Evolutionary conservation across 2,888 invertebrate genomes (phyloP).

Genomic region (Drosophila neoperkinsi): DNA sequence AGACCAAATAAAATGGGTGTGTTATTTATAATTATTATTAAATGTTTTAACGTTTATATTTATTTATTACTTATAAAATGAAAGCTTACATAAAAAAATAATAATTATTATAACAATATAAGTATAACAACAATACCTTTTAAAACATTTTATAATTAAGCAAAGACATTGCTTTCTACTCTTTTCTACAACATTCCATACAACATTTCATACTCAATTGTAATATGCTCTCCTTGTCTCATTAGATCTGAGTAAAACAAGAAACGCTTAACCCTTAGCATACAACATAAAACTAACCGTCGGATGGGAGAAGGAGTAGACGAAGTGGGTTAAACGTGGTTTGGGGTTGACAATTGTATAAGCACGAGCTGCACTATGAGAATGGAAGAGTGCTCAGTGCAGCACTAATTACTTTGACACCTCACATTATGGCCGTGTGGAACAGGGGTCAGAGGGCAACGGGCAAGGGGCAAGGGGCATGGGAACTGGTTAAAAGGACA

Average conservation of each 20-base stretch:
- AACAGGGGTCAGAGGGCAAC: slow-evolving; percentile 1
- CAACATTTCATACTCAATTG: too few relatives aligned
- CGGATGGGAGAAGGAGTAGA: neutral
- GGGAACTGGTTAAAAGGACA: slow-evolving; percentile 18
- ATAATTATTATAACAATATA: neutral
- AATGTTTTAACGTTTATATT: neutral
- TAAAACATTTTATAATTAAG: neutral
- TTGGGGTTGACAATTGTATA: slow-evolving; percentile 43
- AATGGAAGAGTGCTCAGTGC: slow-evolving; percentile 62
- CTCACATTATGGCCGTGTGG: slow-evolving; percentile 54
- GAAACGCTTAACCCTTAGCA: slow-evolving; percentile 47
- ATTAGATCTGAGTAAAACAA: slow-evolving; percentile 44
- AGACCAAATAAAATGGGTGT: neutral
- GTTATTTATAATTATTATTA: neutral
- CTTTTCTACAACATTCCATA: neutral
- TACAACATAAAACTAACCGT: slow-evolving; percentile 50
- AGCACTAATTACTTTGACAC: slow-evolving; percentile 81
- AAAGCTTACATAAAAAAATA: neutral
- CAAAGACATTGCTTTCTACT: neutral
- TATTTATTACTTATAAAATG: neutral
- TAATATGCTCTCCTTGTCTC: neutral
- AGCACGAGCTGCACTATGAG: slow-evolving; percentile 30
- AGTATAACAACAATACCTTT: neutral
- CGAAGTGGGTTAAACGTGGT: slow-evolving; percentile 5
- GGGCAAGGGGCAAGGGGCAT: neutral